Evolutionary conservation across 2,113 vertebrate genomes (phyloP).

Genomic region (Amia ocellicauda): DNA sequence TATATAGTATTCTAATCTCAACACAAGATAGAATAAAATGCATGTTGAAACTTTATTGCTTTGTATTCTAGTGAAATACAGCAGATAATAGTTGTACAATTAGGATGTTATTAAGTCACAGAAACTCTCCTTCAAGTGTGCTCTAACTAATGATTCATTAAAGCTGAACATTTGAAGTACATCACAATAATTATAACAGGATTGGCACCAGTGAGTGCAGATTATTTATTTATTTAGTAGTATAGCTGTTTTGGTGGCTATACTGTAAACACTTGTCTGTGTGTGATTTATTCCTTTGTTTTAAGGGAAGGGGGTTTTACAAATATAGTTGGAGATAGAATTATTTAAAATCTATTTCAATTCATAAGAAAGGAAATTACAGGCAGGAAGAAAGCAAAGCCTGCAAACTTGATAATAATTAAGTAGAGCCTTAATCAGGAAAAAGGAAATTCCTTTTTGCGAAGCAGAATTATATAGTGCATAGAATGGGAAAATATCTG

Average conservation of each 20-base stretch:
- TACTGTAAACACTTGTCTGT: no score
- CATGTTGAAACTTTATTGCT: neutral
- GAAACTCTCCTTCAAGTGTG: neutral
- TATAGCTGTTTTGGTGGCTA: neutral
- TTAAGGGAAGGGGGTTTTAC: no score
- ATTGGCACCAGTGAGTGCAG: neutral
- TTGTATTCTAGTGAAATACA: neutral
- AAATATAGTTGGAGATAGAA: no score
- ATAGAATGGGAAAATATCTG: neutral
- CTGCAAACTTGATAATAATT: constrained; percentile 10
- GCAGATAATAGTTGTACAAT: neutral
- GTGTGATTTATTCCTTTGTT: no score
- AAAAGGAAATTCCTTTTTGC: constrained; percentile 14
- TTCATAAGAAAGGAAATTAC: neutral
- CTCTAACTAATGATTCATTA: constrained; percentile 3
- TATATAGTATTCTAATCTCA: no score
- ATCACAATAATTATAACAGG: neutral
- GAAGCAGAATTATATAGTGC: neutral
- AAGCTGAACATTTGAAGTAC: neutral
- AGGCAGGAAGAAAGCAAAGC: constrained; percentile 3
- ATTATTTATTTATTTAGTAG: neutral
- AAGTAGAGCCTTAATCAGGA: constrained; percentile 4
- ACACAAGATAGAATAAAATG: neutral
- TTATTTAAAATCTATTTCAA: neutral
- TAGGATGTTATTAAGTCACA: neutral